These are phyloP conservation scores for Phalanger gymnotis DNA, from an alignment of 2,797 vertebrate species.

Conservation along the genomic window DNA sequence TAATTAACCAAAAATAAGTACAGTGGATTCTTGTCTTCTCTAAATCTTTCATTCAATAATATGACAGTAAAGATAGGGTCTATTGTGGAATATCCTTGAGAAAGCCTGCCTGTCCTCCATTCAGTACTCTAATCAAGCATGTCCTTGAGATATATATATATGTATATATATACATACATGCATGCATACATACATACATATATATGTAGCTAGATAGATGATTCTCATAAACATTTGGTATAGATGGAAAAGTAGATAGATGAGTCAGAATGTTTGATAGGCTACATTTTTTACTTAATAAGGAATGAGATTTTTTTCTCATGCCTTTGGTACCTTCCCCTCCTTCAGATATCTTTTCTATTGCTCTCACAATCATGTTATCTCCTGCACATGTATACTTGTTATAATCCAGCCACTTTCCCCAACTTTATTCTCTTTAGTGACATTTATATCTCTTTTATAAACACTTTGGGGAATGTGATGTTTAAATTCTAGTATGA, in stretches of 20 bases:
- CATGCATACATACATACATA: no score
- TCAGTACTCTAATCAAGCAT: neutral
- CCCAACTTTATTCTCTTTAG: neutral
- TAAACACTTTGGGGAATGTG: neutral
- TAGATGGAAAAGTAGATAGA: neutral
- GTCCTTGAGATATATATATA: neutral
- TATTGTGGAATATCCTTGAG: neutral
- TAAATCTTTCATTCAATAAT: neutral
- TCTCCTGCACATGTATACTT: neutral
- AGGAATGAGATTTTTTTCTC: neutral
- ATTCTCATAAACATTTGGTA: neutral
- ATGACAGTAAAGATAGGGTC: neutral
- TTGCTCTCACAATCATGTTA: neutral
- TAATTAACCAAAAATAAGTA: neutral
- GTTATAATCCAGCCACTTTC: neutral
- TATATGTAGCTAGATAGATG: no score
- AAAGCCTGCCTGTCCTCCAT: neutral
- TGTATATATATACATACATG: no score
- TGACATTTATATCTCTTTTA: neutral
- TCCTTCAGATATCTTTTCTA: neutral
- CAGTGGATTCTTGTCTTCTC: neutral
- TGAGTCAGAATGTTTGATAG: neutral
- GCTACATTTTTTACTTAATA: neutral
- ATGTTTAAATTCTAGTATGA: neutral
- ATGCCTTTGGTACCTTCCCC: neutral